These are phyloP conservation scores for Stomatorhinus walkeri DNA, from an alignment of 2,797 vertebrate genomes.

Conservation along the genomic window DNA sequence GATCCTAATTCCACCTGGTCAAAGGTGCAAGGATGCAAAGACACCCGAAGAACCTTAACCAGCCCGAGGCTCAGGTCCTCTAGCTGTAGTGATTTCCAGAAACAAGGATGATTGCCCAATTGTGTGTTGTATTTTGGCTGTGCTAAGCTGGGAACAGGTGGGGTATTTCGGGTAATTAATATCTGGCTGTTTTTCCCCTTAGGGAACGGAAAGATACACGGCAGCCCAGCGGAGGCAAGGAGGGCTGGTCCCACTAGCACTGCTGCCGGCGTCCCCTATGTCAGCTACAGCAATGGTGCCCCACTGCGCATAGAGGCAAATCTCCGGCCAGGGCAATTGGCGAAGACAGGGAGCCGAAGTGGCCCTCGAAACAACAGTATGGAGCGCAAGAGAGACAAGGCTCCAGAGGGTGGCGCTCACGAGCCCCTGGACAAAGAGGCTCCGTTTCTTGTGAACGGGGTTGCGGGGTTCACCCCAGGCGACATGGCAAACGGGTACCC, in stretches of 20 bases:
- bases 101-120: neutral
- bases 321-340: constrained; percentile 60
- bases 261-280: constrained; percentile 54
- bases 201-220: constrained; percentile 81
- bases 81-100: neutral
- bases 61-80: neutral
- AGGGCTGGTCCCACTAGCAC: constrained; percentile 64
- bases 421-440: constrained; percentile 64
- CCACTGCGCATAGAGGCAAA: constrained; percentile 66
- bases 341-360: constrained; percentile 68
- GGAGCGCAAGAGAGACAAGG: constrained; percentile 82
- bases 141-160: neutral
- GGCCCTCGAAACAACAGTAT: constrained; percentile 73
- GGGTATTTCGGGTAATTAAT: neutral
- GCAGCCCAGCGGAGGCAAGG: constrained; percentile 67
- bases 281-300: constrained; percentile 73
- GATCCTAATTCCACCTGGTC: neutral
- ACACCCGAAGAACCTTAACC: neutral
- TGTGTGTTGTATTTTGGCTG: neutral
- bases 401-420: constrained; percentile 47
- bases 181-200: constrained; percentile 41
- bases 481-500: constrained; percentile 85
- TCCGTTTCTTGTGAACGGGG: constrained; percentile 75
- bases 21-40: neutral
- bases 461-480: constrained; percentile 67